Evolutionary conservation across 2,888 invertebrate genomes (phyloP), one percentile per base, ranked within the genome.

Genomic region (Hirtodrosophila duncani): DNA sequence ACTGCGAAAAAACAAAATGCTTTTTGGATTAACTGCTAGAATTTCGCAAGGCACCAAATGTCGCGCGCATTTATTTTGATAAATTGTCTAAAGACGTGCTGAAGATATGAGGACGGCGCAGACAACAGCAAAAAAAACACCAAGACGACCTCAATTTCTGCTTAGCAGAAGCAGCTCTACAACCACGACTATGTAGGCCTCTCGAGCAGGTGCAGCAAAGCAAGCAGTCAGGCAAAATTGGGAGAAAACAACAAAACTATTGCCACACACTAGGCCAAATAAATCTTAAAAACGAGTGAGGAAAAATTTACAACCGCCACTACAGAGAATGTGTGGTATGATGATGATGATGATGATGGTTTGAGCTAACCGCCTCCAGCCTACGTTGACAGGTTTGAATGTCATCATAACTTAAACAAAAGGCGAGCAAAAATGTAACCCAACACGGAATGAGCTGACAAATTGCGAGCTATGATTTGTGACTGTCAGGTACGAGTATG

Each of bases 351-450:
- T n/a, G n/a, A n/a, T n/a, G n/a, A n/a, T n/a, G n/a, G n/a, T n/a
- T n/a, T n/a, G n/a, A n/a, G n/a, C n/a, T n/a, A n/a, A n/a, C n/a
- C n/a, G n/a, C n/a, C n/a, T n/a, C n/a, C n/a, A n/a, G n/a, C n/a
- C 29, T 11, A 4, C 30, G 70, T 49, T 71, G 80, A 72, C 80
- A 71, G 72, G 80, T 62, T 53, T 58, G 77, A 72, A 72, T 72
- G 80, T 65, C 72, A 71, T 79, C 80, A 72, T 71, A 72, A 71
- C 50, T 70, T 67, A 63, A 53, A 3, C 5, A 33, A 50, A 60
- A 60, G 31, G 50, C 30, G 33, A 39, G 58, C 37, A 44, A 39
- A 49, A 50, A 45, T 33, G 63, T 43, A 63, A 63, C 24, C 38
- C 43, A 34, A 53, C 38, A 50, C 53, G 45, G 66, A 66, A 61